phyloP scores from a whole-genome alignment of 2,888 invertebrate genomes.

The Andrena fulva region DNA sequence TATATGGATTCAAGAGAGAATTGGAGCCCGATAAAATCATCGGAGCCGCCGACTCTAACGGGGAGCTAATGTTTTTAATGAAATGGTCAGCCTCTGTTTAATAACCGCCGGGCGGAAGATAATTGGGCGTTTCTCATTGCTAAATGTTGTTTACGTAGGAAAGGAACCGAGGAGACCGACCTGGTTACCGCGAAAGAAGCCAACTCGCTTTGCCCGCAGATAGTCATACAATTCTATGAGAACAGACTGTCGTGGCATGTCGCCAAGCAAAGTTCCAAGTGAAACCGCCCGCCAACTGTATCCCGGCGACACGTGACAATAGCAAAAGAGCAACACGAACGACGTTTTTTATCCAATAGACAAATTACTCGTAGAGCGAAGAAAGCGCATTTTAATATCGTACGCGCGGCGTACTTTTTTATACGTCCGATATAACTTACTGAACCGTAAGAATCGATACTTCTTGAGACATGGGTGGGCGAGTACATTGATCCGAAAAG shows the following conservation, averaged over 20 bases:
- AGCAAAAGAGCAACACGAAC: background rate
- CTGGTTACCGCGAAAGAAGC: constrained; percentile 89
- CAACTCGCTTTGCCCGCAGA: constrained; percentile 89
- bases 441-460: no score
- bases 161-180: constrained; percentile 89
- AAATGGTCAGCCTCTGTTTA: constrained; percentile 89
- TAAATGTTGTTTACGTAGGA: constrained; percentile 83
- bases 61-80: constrained; percentile 94
- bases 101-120: background rate
- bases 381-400: background rate
- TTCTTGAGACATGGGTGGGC: background rate
- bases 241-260: constrained; percentile 95
- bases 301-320: background rate
- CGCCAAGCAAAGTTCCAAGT: constrained; percentile 84
- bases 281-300: constrained; percentile 1
- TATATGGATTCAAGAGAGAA: constrained; percentile 92
- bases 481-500: background rate
- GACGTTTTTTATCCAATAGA: background rate
- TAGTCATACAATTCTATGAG: constrained; percentile 90
- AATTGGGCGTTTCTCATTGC: background rate
- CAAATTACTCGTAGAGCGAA: background rate
- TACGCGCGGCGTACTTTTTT: background rate
- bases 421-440: background rate
- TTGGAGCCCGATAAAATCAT: constrained; percentile 94
- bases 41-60: constrained; percentile 95